Conservation (phyloP, 2,113 vertebrate species). For the Tetrax tetrax region DNA sequence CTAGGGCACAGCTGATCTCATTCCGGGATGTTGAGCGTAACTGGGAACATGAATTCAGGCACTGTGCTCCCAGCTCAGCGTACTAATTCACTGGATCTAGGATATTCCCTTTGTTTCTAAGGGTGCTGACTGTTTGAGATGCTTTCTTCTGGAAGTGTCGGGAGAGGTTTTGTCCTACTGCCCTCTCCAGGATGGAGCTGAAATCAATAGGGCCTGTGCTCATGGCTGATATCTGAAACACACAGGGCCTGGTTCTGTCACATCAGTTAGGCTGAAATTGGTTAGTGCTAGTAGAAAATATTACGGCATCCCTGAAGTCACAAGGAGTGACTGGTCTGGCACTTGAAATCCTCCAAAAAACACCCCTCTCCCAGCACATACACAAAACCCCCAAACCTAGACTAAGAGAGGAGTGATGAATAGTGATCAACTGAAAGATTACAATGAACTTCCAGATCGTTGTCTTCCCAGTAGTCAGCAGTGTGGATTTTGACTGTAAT, state of each 20-base stretch:
- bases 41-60: background rate
- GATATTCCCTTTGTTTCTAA: background rate
- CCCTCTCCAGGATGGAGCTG: background rate
- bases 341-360: background rate
- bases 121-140: background rate
- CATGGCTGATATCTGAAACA: background rate
- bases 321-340: background rate
- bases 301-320: background rate
- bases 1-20: background rate
- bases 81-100: background rate
- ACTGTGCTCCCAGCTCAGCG: background rate
- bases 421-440: background rate
- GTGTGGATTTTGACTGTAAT: background rate
- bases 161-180: conserved; percentile 29
- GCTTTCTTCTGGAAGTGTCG: background rate
- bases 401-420: background rate
- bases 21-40: background rate
- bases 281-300: background rate
- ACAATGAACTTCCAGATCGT: background rate
- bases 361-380: background rate
- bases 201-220: background rate
- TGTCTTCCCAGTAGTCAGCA: background rate
- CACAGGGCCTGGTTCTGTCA: background rate
- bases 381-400: background rate
- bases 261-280: background rate